Evolutionary conservation across 2,888 invertebrate species (phyloP).

Genomic region (Epinotia brunnichana): DNA sequence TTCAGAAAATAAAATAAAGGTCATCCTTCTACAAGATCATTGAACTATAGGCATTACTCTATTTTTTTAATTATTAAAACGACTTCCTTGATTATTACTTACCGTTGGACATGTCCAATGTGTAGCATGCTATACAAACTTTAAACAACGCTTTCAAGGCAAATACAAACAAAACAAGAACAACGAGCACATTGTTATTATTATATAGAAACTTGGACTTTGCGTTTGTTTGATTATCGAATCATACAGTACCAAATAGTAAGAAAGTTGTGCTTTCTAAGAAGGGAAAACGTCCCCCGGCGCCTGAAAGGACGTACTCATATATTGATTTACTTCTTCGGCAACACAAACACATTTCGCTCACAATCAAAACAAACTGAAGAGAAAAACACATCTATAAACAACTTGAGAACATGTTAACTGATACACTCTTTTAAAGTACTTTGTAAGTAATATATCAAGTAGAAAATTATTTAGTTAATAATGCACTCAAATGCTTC

Average conservation of each 20-base stretch:
- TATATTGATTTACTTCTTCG: conserved; percentile 45
- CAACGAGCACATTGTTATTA: conserved; percentile 43
- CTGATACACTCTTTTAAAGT: background rate
- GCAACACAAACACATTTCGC: conserved; percentile 52
- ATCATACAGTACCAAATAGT: conserved; percentile 49
- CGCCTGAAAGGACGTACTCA: conserved; percentile 43
- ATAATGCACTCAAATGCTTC: background rate
- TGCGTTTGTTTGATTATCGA: conserved; percentile 54
- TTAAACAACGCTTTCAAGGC: conserved; percentile 26
- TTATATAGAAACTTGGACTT: conserved; percentile 55
- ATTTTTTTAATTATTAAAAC: background rate
- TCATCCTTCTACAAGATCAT: background rate
- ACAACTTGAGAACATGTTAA: background rate
- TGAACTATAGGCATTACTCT: background rate
- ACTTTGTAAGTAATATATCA: no score
- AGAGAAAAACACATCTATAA: conserved; percentile 38
- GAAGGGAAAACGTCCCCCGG: conserved; percentile 49
- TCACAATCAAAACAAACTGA: conserved; percentile 49
- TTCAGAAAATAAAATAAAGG: background rate
- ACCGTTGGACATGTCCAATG: conserved; percentile 21
- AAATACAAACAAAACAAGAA: conserved; percentile 26
- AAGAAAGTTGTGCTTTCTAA: conserved; percentile 48
- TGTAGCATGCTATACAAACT: background rate
- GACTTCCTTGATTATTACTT: conserved; percentile 15
- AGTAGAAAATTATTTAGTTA: background rate